These are phyloP conservation scores for Pavo muticus DNA, from an alignment of 2,113 vertebrate genomes.

Conservation along the genomic window DNA sequence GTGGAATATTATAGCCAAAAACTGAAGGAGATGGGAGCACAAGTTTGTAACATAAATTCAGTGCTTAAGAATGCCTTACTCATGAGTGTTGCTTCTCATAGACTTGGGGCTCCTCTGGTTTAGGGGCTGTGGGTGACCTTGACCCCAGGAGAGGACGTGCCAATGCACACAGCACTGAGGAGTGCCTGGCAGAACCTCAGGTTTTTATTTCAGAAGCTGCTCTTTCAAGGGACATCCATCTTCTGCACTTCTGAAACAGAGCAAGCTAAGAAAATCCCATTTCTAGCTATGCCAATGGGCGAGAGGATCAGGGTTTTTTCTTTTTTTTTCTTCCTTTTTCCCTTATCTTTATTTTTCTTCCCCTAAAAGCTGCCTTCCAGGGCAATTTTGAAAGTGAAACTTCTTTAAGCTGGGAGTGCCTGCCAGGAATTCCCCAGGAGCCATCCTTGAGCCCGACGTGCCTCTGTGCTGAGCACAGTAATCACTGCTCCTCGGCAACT, in stretches of 20 bases:
- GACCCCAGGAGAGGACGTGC: not conserved
- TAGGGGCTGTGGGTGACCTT: not conserved
- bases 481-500: not conserved
- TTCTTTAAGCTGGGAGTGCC: not conserved
- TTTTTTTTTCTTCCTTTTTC: not conserved
- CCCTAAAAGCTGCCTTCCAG: no score
- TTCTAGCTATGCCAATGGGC: not conserved
- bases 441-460: not conserved
- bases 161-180: not conserved
- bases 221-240: not conserved
- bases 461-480: not conserved
- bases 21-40: not conserved
- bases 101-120: not conserved
- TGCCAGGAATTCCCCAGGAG: not conserved
- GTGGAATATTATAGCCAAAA: not conserved
- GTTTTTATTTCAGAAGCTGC: not conserved
- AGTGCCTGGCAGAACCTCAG: not conserved
- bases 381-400: not conserved
- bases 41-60: not conserved
- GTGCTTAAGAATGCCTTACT: not conserved
- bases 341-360: not conserved
- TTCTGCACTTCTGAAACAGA: not conserved
- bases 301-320: not conserved
- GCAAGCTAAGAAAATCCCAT: not conserved
- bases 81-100: not conserved